phyloP scores from a whole-genome alignment of 2,113 vertebrate genomes.

The Notarius lentiginosus region DNA sequence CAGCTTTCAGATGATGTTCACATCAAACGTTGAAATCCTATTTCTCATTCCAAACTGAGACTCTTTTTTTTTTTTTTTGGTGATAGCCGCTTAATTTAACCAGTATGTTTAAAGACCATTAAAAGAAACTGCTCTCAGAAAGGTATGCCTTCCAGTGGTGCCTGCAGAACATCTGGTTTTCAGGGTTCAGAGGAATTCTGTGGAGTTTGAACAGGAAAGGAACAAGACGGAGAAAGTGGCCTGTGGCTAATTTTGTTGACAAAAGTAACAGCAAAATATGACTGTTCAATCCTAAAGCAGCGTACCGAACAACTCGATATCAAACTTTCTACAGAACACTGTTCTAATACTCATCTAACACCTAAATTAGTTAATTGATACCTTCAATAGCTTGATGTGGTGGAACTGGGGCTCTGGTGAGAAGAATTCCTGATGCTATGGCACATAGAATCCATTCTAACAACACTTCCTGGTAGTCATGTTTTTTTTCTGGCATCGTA shows the following conservation, averaged over 20 bases:
- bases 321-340: not conserved
- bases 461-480: not conserved
- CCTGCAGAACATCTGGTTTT: slow-evolving; percentile 32
- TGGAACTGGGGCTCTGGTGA: not conserved
- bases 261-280: not conserved
- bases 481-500: not conserved
- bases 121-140: not conserved
- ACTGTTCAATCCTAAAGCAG: not conserved
- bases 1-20: not conserved
- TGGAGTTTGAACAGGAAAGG: not conserved
- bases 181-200: not conserved
- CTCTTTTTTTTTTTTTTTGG: not conserved
- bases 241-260: not conserved
- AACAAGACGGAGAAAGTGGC: not conserved
- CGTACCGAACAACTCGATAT: too few species aligned
- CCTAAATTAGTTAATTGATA: not conserved
- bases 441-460: not conserved
- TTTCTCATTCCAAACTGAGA: not conserved
- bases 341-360: not conserved
- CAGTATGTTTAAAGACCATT: not conserved
- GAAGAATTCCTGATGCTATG: not conserved
- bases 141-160: slow-evolving; percentile 15
- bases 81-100: not conserved
- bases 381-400: not conserved
- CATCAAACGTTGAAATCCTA: not conserved